Percentiles rank a stretch among this genome's conserved stretches.
phyloP scores from a whole-genome alignment of 2,113 vertebrate species.

The Chiloscyllium plagiosum region DNA sequence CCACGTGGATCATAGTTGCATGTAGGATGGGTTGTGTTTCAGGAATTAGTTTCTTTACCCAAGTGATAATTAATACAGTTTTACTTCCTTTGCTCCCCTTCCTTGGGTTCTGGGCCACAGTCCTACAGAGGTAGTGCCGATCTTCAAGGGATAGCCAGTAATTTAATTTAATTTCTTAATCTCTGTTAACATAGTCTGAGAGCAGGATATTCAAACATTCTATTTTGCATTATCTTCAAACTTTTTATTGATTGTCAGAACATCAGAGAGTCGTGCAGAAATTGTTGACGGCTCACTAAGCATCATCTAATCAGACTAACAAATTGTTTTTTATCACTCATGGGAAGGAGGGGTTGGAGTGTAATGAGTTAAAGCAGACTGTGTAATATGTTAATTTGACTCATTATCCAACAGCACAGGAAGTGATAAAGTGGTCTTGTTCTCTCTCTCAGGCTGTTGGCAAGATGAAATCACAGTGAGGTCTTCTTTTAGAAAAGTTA shows the following conservation, averaged over 20 bases:
- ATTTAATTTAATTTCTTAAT: neutral
- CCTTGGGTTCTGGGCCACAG: neutral
- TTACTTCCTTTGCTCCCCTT: neutral
- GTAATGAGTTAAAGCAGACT: too few relatives aligned
- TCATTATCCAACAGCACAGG: too few relatives aligned
- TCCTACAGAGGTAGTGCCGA: neutral
- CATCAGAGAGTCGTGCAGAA: neutral
- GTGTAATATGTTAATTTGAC: too few relatives aligned
- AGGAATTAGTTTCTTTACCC: too few relatives aligned
- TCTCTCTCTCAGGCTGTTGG: too few relatives aligned
- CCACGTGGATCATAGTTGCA: neutral
- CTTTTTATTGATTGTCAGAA: neutral
- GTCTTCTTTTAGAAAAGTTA: too few relatives aligned
- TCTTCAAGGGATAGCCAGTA: neutral
- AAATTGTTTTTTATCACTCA: neutral
- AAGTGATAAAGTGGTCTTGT: too few relatives aligned
- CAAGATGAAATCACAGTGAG: too few relatives aligned
- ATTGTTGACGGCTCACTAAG: neutral
- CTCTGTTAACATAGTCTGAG: neutral
- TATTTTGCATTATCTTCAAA: neutral
- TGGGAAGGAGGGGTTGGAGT: neutral
- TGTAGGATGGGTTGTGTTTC: neutral
- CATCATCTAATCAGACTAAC: neutral
- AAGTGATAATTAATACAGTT: neutral
- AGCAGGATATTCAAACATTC: neutral